Base-by-base conservation (phyloP, 2,797 vertebrate genomes). In the Acanthis flammea region DNA sequence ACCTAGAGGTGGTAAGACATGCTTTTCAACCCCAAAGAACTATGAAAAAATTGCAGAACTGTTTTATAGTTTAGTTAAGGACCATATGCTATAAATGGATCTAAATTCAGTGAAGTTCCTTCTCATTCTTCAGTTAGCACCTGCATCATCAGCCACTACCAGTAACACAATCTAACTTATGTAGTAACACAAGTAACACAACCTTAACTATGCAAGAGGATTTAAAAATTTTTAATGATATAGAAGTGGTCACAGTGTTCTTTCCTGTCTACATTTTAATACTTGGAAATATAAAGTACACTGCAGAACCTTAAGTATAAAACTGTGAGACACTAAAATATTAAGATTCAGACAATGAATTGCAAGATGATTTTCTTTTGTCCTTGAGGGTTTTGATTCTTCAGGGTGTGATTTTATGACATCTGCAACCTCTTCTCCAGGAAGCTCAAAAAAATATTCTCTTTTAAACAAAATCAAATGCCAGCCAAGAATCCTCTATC, bases 391-490 rank as follows among this genome's bases (percentile, higher is more conserved):
- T 66, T 91, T 78, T 91, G 55, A 76, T 19, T 50, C 58, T 68
- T 61, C 44, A 68, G 73, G 22, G n/a, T 80, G 14, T 63, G 55
- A 73, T 71, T 82, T 91, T 48, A 60, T 45, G 51, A 66, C 33
- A 76, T 62, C 55, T 79, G 27, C 22, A 85, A 71, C 12, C 45
- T 93, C n/a, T 79, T 73, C 80, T 84, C 15, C 63, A 84, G 37
- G 7, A 88, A 21, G 16, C 19, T 86, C 24, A 82, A 78, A 88
- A 88, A 90, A 25, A 10, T 66, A 33, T 62, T 92, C 9, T 39
- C n/a, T 72, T 91, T 92, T 41, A 70, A 92, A 77, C 11, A 55
- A 58, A 94, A 76, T 54, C 13, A 88, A 95, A 89, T 48, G 44
- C 51, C 41, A 95, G 22, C 22, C 48, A 85, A 85, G 48, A 89